Evolutionary conservation across 2,113 vertebrate species (phyloP).

Genomic region (Lontra canadensis): DNA sequence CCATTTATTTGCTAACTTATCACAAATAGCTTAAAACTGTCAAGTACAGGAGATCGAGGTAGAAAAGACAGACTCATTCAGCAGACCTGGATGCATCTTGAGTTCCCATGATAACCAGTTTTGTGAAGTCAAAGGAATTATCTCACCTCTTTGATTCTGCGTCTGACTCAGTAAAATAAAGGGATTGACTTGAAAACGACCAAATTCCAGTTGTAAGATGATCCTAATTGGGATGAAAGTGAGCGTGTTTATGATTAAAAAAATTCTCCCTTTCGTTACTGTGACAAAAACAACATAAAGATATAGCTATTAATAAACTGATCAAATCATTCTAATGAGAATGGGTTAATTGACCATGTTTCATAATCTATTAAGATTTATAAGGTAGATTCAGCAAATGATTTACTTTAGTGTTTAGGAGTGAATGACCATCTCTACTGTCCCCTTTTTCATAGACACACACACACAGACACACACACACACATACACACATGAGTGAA

Average conservation of each 20-base stretch:
- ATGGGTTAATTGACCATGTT: background rate
- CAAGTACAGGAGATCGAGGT: background rate
- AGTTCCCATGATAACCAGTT: background rate
- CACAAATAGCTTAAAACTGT: background rate
- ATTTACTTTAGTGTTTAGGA: background rate
- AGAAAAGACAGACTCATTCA: background rate
- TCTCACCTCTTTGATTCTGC: background rate
- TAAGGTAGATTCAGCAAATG: background rate
- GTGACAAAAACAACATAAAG: background rate
- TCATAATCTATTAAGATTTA: background rate
- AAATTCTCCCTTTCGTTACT: background rate
- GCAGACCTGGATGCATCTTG: background rate
- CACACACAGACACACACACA: background rate
- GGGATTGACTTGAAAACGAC: background rate
- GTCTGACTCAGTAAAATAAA: slow-evolving; percentile 32
- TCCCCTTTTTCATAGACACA: background rate
- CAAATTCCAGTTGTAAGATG: background rate
- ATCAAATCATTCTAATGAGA: background rate
- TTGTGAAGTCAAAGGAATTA: background rate
- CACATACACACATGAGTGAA: background rate
- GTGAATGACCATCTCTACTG: background rate
- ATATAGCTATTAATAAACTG: background rate
- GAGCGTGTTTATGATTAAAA: background rate
- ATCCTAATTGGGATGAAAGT: background rate
- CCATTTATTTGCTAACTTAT: background rate